Percentiles rank a stretch among this genome's conserved stretches.
Evolutionary conservation across 2,888 invertebrate genomes (phyloP).

Genomic region (Acronicta leporina): DNA sequence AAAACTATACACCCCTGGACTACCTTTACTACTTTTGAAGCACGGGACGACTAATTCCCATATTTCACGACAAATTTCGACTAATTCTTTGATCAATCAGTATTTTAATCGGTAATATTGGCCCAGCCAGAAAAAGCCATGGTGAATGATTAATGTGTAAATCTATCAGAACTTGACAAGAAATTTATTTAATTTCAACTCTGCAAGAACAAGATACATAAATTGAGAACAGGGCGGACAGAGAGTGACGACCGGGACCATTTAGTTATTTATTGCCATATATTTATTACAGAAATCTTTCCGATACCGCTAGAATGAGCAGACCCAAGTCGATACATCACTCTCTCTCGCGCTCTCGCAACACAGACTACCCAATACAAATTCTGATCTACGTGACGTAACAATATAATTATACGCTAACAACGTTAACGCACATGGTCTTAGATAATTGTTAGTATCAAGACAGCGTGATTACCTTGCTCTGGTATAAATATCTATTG

Average conservation of each 20-base stretch:
- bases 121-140: no score
- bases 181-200: slow-evolving; percentile 2
- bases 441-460: slow-evolving; percentile 15
- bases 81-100: no score
- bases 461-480: slow-evolving; percentile 15
- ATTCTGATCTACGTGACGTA: slow-evolving; percentile 73
- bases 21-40: no score
- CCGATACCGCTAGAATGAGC: slow-evolving; percentile 41
- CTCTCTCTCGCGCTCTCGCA: slow-evolving; percentile 25
- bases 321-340: slow-evolving; percentile 27
- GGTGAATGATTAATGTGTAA: no score
- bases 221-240: slow-evolving; percentile 24
- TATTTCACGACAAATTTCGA: no score
- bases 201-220: slow-evolving; percentile 20
- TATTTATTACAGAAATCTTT: slow-evolving; percentile 49
- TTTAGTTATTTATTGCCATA: slow-evolving; percentile 55
- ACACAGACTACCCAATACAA: slow-evolving; percentile 56
- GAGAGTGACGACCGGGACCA: slow-evolving; percentile 23
- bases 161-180: slow-evolving; percentile 21
- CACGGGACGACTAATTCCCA: no score
- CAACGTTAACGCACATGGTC: slow-evolving; percentile 39
- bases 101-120: no score
- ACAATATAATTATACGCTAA: slow-evolving; percentile 46
- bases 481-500: slow-evolving; percentile 11
- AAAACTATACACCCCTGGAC: no score